phyloP scores from a whole-genome alignment of 2,113 vertebrate species.

The Limnothrissa miodon region DNA sequence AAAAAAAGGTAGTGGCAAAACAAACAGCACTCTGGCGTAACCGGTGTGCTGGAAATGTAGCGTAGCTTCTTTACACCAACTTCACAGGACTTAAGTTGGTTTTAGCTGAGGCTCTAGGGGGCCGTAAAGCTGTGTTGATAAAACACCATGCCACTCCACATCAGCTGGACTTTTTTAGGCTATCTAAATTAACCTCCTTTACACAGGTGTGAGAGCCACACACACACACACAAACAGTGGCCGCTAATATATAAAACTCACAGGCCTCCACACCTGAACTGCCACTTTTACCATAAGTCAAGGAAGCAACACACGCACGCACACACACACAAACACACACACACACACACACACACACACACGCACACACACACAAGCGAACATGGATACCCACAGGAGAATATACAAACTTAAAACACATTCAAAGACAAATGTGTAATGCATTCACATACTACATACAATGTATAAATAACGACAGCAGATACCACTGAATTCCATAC shows the following conservation, averaged over 20 bases:
- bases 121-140: background rate
- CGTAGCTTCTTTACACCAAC: background rate
- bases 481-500: background rate
- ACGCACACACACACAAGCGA: slow-evolving; percentile 14
- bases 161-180: slow-evolving; percentile 3
- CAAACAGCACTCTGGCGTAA: background rate
- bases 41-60: background rate
- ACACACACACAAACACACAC: background rate
- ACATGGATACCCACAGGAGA: background rate
- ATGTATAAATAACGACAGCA: background rate
- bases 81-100: background rate
- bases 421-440: background rate
- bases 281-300: background rate
- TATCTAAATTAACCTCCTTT: background rate
- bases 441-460: background rate
- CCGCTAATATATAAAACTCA: background rate
- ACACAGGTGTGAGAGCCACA: background rate
- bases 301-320: background rate
- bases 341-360: background rate
- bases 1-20: background rate
- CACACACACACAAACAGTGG: background rate
- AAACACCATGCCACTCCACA: background rate
- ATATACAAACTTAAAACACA: background rate
- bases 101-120: background rate
- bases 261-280: background rate